Percentiles rank a stretch among this genome's conserved stretches.
Evolutionary conservation across 2,113 vertebrate species (phyloP).

Genomic region (Epinephelus moara): DNA sequence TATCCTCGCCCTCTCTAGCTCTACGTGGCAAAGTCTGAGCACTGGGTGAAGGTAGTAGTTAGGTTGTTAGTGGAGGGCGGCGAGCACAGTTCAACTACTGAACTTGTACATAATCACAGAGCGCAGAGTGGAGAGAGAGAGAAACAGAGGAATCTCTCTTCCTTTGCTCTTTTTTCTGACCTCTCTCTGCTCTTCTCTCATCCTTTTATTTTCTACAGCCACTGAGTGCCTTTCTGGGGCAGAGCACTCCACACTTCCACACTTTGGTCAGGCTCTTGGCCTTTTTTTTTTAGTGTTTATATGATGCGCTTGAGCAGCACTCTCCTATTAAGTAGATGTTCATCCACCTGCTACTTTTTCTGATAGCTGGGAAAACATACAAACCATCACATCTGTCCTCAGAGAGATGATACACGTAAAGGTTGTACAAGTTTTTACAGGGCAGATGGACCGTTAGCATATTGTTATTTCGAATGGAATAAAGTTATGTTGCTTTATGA

Average conservation of each 20-base stretch:
- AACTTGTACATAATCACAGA: slow-evolving; percentile 72
- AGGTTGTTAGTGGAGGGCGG: slow-evolving; percentile 63
- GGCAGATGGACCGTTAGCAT: background rate
- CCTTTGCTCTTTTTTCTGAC: slow-evolving; percentile 41
- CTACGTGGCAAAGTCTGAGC: slow-evolving; percentile 65
- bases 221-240: slow-evolving; percentile 43
- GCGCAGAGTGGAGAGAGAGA: background rate
- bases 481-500: background rate
- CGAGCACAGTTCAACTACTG: slow-evolving; percentile 52
- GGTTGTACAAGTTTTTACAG: background rate
- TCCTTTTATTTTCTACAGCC: slow-evolving; percentile 39
- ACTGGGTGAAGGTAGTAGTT: slow-evolving; percentile 65
- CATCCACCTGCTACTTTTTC: background rate
- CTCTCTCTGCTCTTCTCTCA: slow-evolving; percentile 22
- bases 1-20: slow-evolving; percentile 23
- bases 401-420: background rate
- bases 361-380: background rate
- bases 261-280: slow-evolving; percentile 8
- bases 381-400: background rate
- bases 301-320: slow-evolving; percentile 1
- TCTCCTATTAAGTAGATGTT: slow-evolving; percentile 28
- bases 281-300: slow-evolving; percentile 44
- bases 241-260: slow-evolving; percentile 7
- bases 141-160: slow-evolving; percentile 26
- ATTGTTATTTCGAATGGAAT: background rate